phyloP scores from a whole-genome alignment of 1,140 invertebrate genomes.

The Anadara kagoshimensis region DNA sequence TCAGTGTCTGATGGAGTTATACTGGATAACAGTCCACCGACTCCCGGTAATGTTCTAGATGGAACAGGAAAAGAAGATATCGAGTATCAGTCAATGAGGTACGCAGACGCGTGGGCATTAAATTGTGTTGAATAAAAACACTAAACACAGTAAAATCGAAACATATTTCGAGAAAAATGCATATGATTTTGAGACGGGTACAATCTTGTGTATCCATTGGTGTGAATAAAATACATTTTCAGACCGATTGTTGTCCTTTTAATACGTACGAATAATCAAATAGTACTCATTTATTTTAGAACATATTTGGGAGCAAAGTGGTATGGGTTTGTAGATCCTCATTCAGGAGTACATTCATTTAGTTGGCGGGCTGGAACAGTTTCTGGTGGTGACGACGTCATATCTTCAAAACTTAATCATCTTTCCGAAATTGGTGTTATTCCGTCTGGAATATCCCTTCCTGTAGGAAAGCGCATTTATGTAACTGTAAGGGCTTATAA shows the following conservation, averaged over 20 bases:
- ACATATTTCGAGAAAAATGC: too few species aligned
- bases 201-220: too few species aligned
- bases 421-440: slow-evolving; percentile 20
- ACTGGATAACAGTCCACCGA: slow-evolving; percentile 52
- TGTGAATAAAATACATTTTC: too few species aligned
- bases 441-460: slow-evolving; percentile 27
- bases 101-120: too few species aligned
- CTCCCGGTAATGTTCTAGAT: slow-evolving; percentile 44
- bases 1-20: slow-evolving; percentile 55
- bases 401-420: slow-evolving; percentile 17
- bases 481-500: slow-evolving; percentile 50
- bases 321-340: slow-evolving; percentile 47
- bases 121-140: too few species aligned
- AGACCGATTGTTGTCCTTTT: too few species aligned
- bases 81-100: slow-evolving; percentile 51
- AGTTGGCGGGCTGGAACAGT: slow-evolving; percentile 49
- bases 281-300: too few species aligned
- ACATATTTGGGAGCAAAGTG: slow-evolving; percentile 46
- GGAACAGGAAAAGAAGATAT: slow-evolving; percentile 44
- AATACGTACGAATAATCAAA: too few species aligned
- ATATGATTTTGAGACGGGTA: too few species aligned
- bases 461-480: slow-evolving; percentile 41
- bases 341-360: slow-evolving; percentile 45
- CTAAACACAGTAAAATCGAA: too few species aligned
- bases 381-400: slow-evolving; percentile 41